Percentiles rank a stretch among this genome's conserved stretches.
phyloP scores from a whole-genome alignment of 2,888 invertebrate species.

The Drosophila greeni region DNA sequence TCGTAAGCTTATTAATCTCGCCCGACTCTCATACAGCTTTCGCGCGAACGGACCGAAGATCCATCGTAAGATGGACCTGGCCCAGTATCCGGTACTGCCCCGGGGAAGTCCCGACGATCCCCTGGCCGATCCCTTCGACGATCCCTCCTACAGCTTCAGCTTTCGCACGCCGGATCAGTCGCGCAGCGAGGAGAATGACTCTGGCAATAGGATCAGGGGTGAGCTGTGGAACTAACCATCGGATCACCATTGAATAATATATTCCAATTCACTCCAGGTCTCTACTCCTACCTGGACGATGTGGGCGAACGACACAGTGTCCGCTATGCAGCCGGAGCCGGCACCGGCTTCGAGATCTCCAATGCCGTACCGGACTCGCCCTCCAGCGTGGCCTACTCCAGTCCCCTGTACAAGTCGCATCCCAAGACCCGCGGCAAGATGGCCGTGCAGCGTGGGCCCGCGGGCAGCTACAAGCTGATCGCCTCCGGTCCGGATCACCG shows the following conservation, averaged over 20 bases:
- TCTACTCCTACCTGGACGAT: conserved; percentile 87
- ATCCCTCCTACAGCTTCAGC: conserved; percentile 86
- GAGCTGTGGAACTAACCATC: neutral
- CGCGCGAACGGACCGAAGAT: conserved; percentile 88
- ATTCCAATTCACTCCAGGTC: conserved; percentile 77
- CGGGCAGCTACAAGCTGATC: conserved; percentile 87
- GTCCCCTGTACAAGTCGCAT: conserved; percentile 83
- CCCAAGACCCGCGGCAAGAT: conserved; percentile 85
- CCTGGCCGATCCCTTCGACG: conserved; percentile 87
- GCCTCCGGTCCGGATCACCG: conserved; percentile 88
- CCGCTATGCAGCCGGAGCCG: conserved; percentile 86
- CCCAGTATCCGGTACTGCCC: conserved; percentile 83
- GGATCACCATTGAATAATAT: neutral
- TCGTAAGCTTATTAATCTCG: conserved; percentile 49
- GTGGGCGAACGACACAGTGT: conserved; percentile 87
- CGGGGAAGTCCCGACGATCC: conserved; percentile 86
- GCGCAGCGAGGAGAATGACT: conserved; percentile 84
- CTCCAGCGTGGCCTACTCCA: conserved; percentile 82
- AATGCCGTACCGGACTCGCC: conserved; percentile 85
- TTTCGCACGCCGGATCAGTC: conserved; percentile 85
- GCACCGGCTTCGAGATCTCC: conserved; percentile 87
- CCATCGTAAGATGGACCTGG: conserved; percentile 85
- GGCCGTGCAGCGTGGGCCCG: conserved; percentile 85
- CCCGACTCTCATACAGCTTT: conserved; percentile 79
- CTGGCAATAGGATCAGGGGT: conserved; percentile 83